A percentile compares a stretch with the other conserved stretches of the same genome.
phyloP scores from a whole-genome alignment of 2,888 invertebrate species.

The Melieria crassipennis region DNA sequence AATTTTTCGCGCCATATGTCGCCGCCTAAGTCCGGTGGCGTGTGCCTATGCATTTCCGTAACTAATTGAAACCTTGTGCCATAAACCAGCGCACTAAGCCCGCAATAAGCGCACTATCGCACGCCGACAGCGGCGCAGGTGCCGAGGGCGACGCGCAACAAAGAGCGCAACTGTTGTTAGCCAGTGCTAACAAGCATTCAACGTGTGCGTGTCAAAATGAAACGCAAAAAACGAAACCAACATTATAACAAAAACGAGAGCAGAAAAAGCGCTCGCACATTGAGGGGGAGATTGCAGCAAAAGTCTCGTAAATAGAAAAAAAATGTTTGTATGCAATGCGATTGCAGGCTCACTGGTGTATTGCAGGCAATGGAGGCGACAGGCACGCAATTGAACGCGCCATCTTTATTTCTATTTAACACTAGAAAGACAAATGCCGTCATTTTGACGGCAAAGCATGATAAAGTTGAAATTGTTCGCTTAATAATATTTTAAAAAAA shows the following conservation, averaged over 20 bases:
- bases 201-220: constrained; percentile 24
- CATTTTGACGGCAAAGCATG: too few species aligned
- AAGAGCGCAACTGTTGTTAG: constrained; percentile 23
- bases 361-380: background rate
- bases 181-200: constrained; percentile 21
- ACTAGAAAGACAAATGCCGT: too few species aligned
- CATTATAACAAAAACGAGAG: constrained; percentile 1
- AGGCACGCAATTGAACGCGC: constrained; percentile 27
- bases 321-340: background rate
- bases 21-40: background rate
- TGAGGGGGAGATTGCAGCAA: constrained; percentile 4
- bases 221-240: background rate
- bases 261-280: too few species aligned
- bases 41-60: constrained; percentile 21
- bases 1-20: background rate
- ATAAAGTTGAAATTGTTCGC: too few species aligned
- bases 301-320: constrained; percentile 22
- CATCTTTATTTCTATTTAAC: constrained; percentile 19
- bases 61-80: constrained; percentile 34
- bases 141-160: background rate
- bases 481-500: too few species aligned
- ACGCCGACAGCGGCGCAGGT: constrained; percentile 6
- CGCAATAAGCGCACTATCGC: background rate
- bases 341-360: background rate
- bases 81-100: constrained; percentile 13